Percentiles rank a stretch among this genome's conserved stretches.
These are phyloP conservation scores for Cryptophagus acutangulus DNA, from an alignment of 2,888 invertebrate species.

Conservation along the genomic window DNA sequence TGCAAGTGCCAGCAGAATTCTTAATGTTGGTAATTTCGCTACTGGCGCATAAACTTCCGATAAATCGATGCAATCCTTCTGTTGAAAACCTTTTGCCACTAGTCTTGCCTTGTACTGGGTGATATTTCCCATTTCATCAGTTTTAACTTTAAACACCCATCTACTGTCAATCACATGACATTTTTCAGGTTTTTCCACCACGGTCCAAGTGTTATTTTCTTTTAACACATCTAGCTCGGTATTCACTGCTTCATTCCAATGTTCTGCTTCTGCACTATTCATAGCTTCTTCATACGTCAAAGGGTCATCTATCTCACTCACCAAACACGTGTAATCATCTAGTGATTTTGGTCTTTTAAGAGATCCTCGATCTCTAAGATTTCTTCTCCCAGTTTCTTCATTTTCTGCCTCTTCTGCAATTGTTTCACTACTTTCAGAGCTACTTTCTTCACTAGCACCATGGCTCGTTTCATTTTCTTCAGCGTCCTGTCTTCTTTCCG, in stretches of 20 bases:
- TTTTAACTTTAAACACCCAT: constrained; percentile 15
- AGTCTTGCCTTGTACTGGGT: constrained; percentile 14
- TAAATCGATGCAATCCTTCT: constrained; percentile 14
- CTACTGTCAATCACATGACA: constrained; percentile 9
- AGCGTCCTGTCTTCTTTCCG: background rate
- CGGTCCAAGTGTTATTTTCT: constrained; percentile 15
- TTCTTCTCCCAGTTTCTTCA: background rate
- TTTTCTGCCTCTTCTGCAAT: background rate
- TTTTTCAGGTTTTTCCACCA: constrained; percentile 8
- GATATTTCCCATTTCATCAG: constrained; percentile 5
- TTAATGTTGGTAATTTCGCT: constrained; percentile 12
- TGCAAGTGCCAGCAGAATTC: constrained; percentile 11
- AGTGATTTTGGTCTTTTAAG: too few species aligned
- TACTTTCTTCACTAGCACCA: background rate
- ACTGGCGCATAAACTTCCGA: constrained; percentile 14
- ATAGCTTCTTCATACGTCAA: constrained; percentile 14
- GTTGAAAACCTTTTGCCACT: constrained; percentile 15
- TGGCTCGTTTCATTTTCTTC: constrained; percentile 1
- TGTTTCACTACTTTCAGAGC: background rate
- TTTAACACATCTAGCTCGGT: constrained; percentile 12
- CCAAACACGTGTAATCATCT: too few species aligned
- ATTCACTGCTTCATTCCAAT: constrained; percentile 10
- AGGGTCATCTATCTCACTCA: constrained; percentile 10
- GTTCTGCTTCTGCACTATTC: background rate
- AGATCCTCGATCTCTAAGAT: constrained; percentile 1